Evolutionary conservation across 2,113 vertebrate genomes (phyloP).

Genomic region (Mastomys coucha): DNA sequence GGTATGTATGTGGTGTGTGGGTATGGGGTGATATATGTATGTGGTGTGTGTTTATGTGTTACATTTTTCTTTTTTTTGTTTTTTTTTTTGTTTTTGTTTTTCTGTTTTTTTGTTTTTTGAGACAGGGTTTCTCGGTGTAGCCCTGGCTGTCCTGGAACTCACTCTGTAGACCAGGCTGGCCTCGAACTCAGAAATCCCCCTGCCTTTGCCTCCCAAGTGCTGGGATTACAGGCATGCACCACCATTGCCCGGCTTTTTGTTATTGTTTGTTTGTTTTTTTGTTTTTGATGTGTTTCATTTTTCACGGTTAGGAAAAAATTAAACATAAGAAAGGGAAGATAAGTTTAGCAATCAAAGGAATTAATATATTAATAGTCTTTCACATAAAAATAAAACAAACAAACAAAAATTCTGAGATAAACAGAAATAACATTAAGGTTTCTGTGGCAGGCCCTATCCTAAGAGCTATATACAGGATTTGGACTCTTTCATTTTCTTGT

Average conservation of each 20-base stretch:
- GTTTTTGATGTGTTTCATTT: not conserved
- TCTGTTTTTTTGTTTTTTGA: no score
- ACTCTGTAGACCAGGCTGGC: no score
- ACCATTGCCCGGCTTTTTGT: no score
- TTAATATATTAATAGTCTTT: not conserved
- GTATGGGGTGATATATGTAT: not conserved
- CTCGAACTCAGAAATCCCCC: no score
- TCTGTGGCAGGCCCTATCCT: not conserved
- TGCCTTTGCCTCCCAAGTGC: no score
- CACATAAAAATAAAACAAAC: slow-evolving; percentile 26
- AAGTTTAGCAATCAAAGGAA: slow-evolving; percentile 25
- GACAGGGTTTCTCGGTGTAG: no score
- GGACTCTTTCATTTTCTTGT: not conserved
- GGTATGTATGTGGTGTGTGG: not conserved
- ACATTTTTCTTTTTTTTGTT: no score
- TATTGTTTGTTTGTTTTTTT: no score
- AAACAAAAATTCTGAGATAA: slow-evolving; percentile 41
- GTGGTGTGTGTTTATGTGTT: not conserved
- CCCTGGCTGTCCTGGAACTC: no score
- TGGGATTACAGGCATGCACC: no score
- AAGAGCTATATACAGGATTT: not conserved
- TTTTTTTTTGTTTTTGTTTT: no score
- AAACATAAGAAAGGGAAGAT: slow-evolving; percentile 28
- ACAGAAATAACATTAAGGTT: slow-evolving; percentile 45
- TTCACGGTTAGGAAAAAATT: slow-evolving; percentile 11